Percentiles rank a stretch among this genome's conserved stretches.
phyloP scores from a whole-genome alignment of 2,888 invertebrate genomes.

The Gasteruption jaculator region DNA sequence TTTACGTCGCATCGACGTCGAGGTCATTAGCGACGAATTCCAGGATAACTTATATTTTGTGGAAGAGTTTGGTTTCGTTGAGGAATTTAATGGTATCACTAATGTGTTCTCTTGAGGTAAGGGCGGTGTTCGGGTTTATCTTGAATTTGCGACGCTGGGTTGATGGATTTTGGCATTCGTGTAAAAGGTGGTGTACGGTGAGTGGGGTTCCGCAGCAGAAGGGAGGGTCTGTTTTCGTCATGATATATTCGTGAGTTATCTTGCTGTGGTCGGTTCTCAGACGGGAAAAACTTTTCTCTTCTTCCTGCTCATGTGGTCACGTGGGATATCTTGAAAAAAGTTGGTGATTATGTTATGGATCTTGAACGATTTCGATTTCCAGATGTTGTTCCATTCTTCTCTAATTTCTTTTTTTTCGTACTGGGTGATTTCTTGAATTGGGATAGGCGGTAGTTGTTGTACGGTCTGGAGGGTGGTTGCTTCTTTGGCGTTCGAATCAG shows the following conservation, averaged over 20 bases:
- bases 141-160: no score
- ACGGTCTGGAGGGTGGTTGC: background rate
- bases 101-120: no score
- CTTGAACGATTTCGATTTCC: background rate
- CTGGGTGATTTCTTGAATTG: background rate
- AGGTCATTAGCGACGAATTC: no score
- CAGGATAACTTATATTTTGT: no score
- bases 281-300: background rate
- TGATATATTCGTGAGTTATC: conserved; percentile 5
- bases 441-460: background rate
- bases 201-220: no score
- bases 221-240: background rate
- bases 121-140: no score
- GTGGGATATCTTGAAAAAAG: background rate
- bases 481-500: conserved; percentile 6
- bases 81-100: no score
- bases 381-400: background rate
- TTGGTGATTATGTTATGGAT: conserved; percentile 1
- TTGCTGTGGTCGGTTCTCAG: conserved; percentile 7
- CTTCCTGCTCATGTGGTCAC: background rate
- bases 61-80: no score
- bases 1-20: no score
- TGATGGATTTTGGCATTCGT: no score
- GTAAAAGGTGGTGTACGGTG: no score
- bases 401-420: no score